Evolutionary conservation across 2,113 vertebrate genomes (phyloP), one percentile per base, ranked within the genome.

Genomic region (Mystacornis crossleyi): DNA sequence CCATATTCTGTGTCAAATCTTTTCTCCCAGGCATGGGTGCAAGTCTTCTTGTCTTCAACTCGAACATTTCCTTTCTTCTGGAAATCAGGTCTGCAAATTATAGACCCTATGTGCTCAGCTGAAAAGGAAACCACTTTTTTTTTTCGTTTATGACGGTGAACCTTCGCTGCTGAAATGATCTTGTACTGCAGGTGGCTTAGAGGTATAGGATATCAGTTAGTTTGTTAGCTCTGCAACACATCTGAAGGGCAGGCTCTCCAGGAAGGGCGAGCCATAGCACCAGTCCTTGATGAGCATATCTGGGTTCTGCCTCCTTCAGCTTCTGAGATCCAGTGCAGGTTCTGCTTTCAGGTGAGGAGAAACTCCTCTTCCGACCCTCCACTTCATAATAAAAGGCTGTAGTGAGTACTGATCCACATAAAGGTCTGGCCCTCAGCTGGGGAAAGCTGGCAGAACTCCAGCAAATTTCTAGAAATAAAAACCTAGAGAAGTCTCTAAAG

Each of bases 401-500:
- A 66, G 31, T 33, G 62, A 78, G 67, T 55, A n/a, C 45, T 53
- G 38, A 75, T 40, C 12, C 67, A 55, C 8, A 9, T 72, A 55
- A 75, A 64, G 33, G 24, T 85, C 38, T 94, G 54, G 51, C 83
- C 54, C 33, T 94, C 57, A 88, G 38, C 51, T 88, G 40, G 47
- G 58, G 21, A 74, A 75, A 89, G 58, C 6, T 65, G 38, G 83
- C 87, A 79, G 85, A 81, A 88, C 25, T 79, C 67, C 64, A 74
- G 28, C 13, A 82, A 71, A 67, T 78, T 92, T 94, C 45, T 86
- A 83, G 90, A 93, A 93, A 70, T 62, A 80, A 91, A 94, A 91
- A 47, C 19, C 8, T 40, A 43, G 74, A 80, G 81, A 70, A 82
- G 60, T 70, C 26, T 82, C 40, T 72, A 13, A 89, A 94, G 81